phyloP scores from a whole-genome alignment of 2,888 invertebrate genomes.

The Melinopterus prodromus region DNA sequence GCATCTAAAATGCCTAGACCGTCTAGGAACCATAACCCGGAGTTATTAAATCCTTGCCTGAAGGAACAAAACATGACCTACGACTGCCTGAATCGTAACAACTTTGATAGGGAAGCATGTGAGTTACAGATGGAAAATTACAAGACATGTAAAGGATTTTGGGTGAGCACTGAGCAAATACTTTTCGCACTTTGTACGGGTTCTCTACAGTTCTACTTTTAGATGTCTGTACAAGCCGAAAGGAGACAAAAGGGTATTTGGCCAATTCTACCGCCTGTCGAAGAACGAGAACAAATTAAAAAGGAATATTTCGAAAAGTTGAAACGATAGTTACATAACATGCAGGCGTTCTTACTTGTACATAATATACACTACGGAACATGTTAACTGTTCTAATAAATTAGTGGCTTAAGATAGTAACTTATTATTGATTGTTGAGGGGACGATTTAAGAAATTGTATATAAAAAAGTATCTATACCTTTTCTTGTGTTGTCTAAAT shows the following conservation, averaged over 20 bases:
- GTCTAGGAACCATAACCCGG: slow-evolving; percentile 44
- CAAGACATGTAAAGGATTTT: slow-evolving; percentile 81
- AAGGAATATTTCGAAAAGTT: slow-evolving; percentile 64
- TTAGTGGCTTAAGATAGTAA: too few relatives aligned
- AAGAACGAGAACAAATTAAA: slow-evolving; percentile 75
- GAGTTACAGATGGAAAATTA: slow-evolving; percentile 77
- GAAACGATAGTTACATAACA: slow-evolving; percentile 26
- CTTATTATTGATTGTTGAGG: too few relatives aligned
- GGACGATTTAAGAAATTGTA: too few relatives aligned
- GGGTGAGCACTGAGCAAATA: slow-evolving; percentile 75
- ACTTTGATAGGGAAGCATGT: slow-evolving; percentile 73
- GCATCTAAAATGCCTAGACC: not conserved
- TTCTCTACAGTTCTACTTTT: slow-evolving; percentile 47
- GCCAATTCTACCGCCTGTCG: slow-evolving; percentile 74
- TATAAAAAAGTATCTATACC: too few relatives aligned
- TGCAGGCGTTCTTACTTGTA: not conserved
- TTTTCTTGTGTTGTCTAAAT: too few relatives aligned
- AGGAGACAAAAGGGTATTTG: slow-evolving; percentile 69
- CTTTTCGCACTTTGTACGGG: slow-evolving; percentile 30
- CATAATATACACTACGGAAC: not conserved
- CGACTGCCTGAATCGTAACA: slow-evolving; percentile 75
- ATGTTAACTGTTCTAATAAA: not conserved
- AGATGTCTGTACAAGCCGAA: slow-evolving; percentile 69
- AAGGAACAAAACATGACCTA: slow-evolving; percentile 79
- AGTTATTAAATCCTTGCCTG: slow-evolving; percentile 61